Conservation (phyloP, 2,797 vertebrate genomes). For the Poecilia wingei region DNA sequence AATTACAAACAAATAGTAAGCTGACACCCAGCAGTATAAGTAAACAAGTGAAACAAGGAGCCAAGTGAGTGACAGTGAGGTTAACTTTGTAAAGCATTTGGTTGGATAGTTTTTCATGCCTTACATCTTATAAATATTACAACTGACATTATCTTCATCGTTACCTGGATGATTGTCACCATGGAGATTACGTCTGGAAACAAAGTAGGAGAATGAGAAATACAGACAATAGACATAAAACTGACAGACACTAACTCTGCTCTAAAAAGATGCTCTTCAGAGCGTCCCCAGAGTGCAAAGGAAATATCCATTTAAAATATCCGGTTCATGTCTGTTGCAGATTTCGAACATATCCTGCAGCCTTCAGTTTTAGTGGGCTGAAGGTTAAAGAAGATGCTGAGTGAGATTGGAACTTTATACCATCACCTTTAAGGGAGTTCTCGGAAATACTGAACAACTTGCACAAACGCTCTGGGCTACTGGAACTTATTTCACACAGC, state of each 20-base stretch:
- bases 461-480: constrained; percentile 5
- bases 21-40: not conserved
- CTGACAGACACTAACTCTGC: too few relatives aligned
- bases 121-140: not conserved
- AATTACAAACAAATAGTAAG: not conserved
- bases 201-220: not conserved
- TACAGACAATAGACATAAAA: not conserved
- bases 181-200: not conserved
- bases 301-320: constrained; percentile 18
- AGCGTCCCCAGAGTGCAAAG: not conserved
- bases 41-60: not conserved
- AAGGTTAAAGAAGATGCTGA: constrained; percentile 44
- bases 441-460: constrained; percentile 26
- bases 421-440: constrained; percentile 24
- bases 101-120: not conserved
- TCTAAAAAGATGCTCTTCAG: not conserved
- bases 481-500: not conserved
- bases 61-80: not conserved
- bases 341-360: constrained; percentile 13
- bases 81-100: not conserved
- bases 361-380: constrained; percentile 25
- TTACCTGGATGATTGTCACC: not conserved
- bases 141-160: not conserved
- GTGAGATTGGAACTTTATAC: constrained; percentile 22
- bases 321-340: constrained; percentile 8